A percentile compares a stretch with the other conserved stretches of the same genome.
phyloP scores from a whole-genome alignment of 2,113 vertebrate species.

The Spea multiplicata region DNA sequence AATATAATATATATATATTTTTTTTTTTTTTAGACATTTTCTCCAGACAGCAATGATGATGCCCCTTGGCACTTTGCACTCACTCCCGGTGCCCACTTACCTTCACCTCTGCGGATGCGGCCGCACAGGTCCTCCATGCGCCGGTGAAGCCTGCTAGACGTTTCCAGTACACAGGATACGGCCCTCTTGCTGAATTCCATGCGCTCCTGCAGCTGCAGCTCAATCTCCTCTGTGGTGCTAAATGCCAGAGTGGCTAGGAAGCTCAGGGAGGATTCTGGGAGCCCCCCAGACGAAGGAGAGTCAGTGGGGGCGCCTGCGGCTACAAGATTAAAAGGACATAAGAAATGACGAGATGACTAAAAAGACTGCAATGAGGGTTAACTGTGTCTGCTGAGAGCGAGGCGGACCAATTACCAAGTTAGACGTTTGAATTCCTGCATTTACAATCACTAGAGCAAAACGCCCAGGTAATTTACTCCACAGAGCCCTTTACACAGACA shows the following conservation, averaged over 20 bases:
- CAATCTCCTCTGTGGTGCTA: slow-evolving; percentile 83
- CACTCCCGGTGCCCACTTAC: slow-evolving; percentile 55
- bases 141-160: slow-evolving; percentile 77
- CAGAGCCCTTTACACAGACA: too few species aligned
- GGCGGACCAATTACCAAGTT: too few species aligned
- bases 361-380: too few species aligned
- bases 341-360: too few species aligned
- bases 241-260: slow-evolving; percentile 79
- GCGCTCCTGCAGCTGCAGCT: slow-evolving; percentile 79
- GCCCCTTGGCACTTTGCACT: neutral
- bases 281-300: slow-evolving; percentile 28
- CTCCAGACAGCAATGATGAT: too few species aligned
- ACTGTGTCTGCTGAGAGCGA: too few species aligned
- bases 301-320: slow-evolving; percentile 30
- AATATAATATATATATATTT: too few species aligned
- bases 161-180: slow-evolving; percentile 76
- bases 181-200: slow-evolving; percentile 88
- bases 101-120: slow-evolving; percentile 65
- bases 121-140: slow-evolving; percentile 75
- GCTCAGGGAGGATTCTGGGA: slow-evolving; percentile 76
- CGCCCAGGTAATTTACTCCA: too few species aligned
- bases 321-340: too few species aligned
- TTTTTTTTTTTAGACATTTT: too few species aligned
- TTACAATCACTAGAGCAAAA: too few species aligned
- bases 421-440: too few species aligned